A percentile compares a stretch with the other conserved stretches of the same genome.
These are phyloP conservation scores for Agrenia bidenticulata DNA, from an alignment of 2,888 invertebrate genomes.

Conservation along the genomic window DNA sequence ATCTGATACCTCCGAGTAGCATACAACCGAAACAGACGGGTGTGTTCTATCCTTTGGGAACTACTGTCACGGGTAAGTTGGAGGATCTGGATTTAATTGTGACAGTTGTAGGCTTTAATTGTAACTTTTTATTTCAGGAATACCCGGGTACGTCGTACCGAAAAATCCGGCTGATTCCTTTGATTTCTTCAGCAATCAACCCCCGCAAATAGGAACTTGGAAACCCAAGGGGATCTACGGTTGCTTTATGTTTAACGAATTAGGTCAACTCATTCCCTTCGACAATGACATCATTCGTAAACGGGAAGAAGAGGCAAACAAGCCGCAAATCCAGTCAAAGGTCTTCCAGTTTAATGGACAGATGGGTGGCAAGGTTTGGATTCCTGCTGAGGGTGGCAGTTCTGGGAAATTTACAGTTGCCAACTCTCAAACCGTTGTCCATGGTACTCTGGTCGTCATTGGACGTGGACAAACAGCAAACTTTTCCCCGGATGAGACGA, in stretches of 20 bases:
- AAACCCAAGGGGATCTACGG: neutral
- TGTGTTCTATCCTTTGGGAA: neutral
- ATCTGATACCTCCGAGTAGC: neutral
- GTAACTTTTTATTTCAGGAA: too few species aligned
- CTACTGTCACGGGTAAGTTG: neutral
- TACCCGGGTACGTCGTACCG: too few species aligned
- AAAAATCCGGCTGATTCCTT: too few species aligned
- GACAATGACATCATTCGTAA: conserved; percentile 1
- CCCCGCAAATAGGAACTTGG: neutral
- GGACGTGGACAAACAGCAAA: neutral
- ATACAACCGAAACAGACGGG: neutral
- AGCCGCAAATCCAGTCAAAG: neutral
- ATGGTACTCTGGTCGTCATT: neutral
- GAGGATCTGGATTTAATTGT: too few species aligned
- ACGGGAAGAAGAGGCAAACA: neutral
- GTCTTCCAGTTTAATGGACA: neutral
- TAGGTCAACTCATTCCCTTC: conserved; percentile 5
- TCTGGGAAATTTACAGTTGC: neutral
- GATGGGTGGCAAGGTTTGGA: too few species aligned
- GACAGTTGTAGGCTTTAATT: too few species aligned
- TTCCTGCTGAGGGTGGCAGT: neutral
- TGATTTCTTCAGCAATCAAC: too few species aligned
- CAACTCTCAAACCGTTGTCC: conserved; percentile 6
- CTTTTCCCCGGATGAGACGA: neutral
- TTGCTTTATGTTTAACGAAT: conserved; percentile 3